These are phyloP conservation scores for Drosophila macrospina DNA, from an alignment of 2,888 invertebrate genomes.

Conservation along the genomic window DNA sequence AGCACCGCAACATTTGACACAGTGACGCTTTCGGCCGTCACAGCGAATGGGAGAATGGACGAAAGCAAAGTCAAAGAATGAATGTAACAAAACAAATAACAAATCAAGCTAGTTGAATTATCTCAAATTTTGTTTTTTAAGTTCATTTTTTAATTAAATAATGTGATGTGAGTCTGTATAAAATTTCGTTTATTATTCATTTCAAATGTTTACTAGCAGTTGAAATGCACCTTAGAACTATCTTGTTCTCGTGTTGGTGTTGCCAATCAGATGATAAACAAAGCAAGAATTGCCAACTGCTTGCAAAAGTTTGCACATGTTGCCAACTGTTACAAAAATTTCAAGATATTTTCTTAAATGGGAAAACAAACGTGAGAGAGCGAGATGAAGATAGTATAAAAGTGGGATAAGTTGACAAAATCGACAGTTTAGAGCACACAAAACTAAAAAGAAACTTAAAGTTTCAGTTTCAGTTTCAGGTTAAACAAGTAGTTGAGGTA, in stretches of 20 bases:
- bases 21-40: conserved; percentile 7
- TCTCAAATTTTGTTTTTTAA: neutral
- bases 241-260: no score
- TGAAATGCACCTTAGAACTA: neutral
- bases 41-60: neutral
- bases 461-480: conserved; percentile 5
- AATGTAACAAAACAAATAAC: conserved; percentile 1
- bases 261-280: no score
- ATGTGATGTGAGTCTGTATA: neutral
- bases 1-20: conserved; percentile 3
- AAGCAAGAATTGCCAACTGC: no score
- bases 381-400: neutral
- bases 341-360: no score
- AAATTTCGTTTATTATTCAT: neutral
- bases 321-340: neutral
- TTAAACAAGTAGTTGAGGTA: neutral
- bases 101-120: conserved; percentile 13
- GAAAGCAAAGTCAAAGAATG: conserved; percentile 1
- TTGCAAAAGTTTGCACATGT: no score
- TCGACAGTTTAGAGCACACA: conserved; percentile 5
- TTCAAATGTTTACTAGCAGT: neutral
- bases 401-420: conserved; percentile 5
- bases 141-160: neutral
- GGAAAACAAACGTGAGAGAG: no score
- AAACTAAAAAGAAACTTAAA: conserved; percentile 25